Conservation (phyloP, 2,797 vertebrate species). For the Aplochiton taeniatus region DNA sequence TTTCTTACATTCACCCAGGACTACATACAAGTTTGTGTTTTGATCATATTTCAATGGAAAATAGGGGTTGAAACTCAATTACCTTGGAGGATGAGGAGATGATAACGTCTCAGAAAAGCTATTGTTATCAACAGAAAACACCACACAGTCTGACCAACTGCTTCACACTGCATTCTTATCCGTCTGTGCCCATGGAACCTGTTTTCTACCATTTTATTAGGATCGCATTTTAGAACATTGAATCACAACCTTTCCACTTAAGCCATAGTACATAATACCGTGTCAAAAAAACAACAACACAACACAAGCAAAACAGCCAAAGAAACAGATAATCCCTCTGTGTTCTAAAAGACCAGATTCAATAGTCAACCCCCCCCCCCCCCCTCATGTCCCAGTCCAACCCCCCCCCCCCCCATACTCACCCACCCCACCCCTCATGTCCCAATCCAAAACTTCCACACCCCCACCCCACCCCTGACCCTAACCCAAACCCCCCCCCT, state of each 20-base stretch:
- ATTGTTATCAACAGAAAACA: conserved; percentile 40
- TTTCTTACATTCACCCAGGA: conserved; percentile 29
- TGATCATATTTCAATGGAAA: conserved; percentile 37
- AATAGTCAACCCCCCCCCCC: too few relatives aligned
- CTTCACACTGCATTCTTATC: conserved; percentile 18
- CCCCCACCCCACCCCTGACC: too few relatives aligned
- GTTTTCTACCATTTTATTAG: conserved; percentile 20
- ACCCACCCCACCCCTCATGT: too few relatives aligned
- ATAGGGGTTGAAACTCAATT: conserved; percentile 50
- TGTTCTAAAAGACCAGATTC: too few relatives aligned
- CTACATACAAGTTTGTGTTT: conserved; percentile 19
- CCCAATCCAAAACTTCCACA: too few relatives aligned
- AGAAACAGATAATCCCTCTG: too few relatives aligned
- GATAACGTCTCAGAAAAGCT: conserved; percentile 45
- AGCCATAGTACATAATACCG: conserved; percentile 13
- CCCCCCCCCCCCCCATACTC: too few relatives aligned
- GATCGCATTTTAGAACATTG: conserved; percentile 29
- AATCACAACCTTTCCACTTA: conserved; percentile 23
- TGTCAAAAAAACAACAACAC: not conserved
- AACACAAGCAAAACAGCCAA: too few relatives aligned
- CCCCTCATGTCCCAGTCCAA: too few relatives aligned
- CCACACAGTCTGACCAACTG: conserved; percentile 37
- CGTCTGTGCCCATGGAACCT: conserved; percentile 19
- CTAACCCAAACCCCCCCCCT: too few relatives aligned
- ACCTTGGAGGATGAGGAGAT: conserved; percentile 33